These are phyloP conservation scores for Ancistrus triradiatus DNA, from an alignment of 2,113 vertebrate genomes.

Conservation along the genomic window DNA sequence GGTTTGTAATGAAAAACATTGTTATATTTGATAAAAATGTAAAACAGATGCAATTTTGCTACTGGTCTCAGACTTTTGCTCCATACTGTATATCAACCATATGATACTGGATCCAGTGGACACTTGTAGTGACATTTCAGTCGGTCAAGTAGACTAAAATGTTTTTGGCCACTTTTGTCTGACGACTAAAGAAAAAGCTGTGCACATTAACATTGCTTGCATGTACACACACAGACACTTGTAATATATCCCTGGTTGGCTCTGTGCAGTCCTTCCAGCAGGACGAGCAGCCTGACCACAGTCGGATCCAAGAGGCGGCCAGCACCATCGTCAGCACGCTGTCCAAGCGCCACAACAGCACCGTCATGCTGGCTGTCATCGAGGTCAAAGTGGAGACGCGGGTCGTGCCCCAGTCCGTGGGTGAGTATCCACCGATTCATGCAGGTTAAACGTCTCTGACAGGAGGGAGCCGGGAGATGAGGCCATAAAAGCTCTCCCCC, in stretches of 20 bases:
- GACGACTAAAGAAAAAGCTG: too few relatives aligned
- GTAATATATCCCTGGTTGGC: slow-evolving; percentile 16
- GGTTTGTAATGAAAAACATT: too few relatives aligned
- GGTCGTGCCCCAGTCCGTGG: slow-evolving; percentile 67
- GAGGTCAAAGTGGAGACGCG: slow-evolving; percentile 93
- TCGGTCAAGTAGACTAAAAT: too few relatives aligned
- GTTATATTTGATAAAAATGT: too few relatives aligned
- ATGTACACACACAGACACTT: slow-evolving; percentile 7
- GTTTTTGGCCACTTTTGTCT: too few relatives aligned
- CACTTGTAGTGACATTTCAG: too few relatives aligned
- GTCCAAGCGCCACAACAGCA: slow-evolving; percentile 86
- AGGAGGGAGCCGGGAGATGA: not conserved
- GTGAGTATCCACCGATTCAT: slow-evolving; percentile 56
- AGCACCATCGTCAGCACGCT: slow-evolving; percentile 82
- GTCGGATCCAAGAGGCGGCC: slow-evolving; percentile 80
- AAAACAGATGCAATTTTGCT: too few relatives aligned
- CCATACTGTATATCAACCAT: too few relatives aligned
- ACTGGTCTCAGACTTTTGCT: too few relatives aligned
- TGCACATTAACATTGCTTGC: too few relatives aligned
- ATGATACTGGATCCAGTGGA: too few relatives aligned
- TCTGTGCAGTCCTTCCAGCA: slow-evolving; percentile 78
- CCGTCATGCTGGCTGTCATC: slow-evolving; percentile 82
- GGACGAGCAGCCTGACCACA: slow-evolving; percentile 80
- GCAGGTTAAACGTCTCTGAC: slow-evolving; percentile 19
- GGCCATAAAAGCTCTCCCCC: slow-evolving; percentile 3